Conservation (phyloP, 2,888 invertebrate species). For the Dasysyrphus tricinctus region DNA sequence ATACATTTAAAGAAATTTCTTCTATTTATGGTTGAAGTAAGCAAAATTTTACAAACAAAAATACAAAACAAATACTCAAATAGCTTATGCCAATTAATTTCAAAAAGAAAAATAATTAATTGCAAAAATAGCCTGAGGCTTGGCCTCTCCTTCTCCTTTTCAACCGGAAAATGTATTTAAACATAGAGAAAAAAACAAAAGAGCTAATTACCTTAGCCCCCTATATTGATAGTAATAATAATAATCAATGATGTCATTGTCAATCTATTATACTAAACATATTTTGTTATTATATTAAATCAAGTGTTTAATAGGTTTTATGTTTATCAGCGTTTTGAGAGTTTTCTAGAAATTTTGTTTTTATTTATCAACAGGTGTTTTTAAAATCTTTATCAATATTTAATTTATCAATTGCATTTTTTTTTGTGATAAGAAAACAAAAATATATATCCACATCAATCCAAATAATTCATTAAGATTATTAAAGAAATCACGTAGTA, state of each 20-base stretch:
- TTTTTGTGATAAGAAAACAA: not conserved
- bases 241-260: conserved; percentile 1
- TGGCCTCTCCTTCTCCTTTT: not conserved
- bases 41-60: too few species aligned
- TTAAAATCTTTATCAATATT: not conserved
- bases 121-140: not conserved
- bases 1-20: too few species aligned
- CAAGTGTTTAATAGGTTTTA: not conserved
- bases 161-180: not conserved
- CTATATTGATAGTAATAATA: not conserved
- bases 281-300: not conserved
- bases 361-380: conserved; percentile 12
- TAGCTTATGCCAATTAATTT: not conserved
- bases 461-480: not conserved
- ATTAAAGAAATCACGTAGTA: not conserved
- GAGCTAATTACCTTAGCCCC: not conserved
- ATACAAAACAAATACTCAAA: too few species aligned
- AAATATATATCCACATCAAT: conserved; percentile 3
- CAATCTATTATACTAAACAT: not conserved
- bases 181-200: not conserved
- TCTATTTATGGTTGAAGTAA: too few species aligned
- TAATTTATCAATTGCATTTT: conserved; percentile 8
- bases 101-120: not conserved
- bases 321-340: not conserved
- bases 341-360: not conserved